Base-by-base conservation (phyloP, 2,797 vertebrate species). In the Coccyzus lansbergi region DNA sequence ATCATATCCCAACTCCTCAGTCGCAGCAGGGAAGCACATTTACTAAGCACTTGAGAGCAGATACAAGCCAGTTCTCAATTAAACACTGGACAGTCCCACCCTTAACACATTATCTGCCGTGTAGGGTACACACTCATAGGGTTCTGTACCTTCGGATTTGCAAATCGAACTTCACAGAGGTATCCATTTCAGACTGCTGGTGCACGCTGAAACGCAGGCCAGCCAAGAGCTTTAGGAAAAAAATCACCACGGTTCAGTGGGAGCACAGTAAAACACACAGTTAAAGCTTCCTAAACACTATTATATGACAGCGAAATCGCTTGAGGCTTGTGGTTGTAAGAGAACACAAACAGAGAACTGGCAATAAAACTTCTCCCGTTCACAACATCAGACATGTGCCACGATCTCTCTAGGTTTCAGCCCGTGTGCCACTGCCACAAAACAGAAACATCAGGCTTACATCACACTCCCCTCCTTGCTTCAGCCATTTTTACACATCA, bases 171-270 rank as follows among this genome's bases (percentile, higher is more conserved):
- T 98, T 98, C 74, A 99, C 99, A 1, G 98, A 98, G 1, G 99
- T 99, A 95, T 99, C 99, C 95, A 99, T 98, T 92, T 99, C 99
- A 5, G 98, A 99, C 46, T 99, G 98, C 96, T 99, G 99, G 87
- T 99, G 99, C 7, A 99, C 99, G 0, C 98, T 99, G 97, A 99
- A 99, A 56, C 98, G 98, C 88, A 99, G 95, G 64, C 98, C 98
- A 44, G 99, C 98, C 77, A 98, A 70, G 24, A 99, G 97, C 99
- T 99, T 48, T 25, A 79, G 55, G 9, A 29, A 49, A 90, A 91
- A 79, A 74, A 69, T 5, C 53, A 33, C 51, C 3, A 4, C 7
- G 19, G 28, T 38, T 94, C 90, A 96, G 70, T 70, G 21, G 49
- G 68, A 71, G 40, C 40, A 86, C 46, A 65, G 33, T 6, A 49